These are phyloP conservation scores for Tetragnatha montana DNA, from an alignment of 2,888 invertebrate genomes.

Conservation along the genomic window DNA sequence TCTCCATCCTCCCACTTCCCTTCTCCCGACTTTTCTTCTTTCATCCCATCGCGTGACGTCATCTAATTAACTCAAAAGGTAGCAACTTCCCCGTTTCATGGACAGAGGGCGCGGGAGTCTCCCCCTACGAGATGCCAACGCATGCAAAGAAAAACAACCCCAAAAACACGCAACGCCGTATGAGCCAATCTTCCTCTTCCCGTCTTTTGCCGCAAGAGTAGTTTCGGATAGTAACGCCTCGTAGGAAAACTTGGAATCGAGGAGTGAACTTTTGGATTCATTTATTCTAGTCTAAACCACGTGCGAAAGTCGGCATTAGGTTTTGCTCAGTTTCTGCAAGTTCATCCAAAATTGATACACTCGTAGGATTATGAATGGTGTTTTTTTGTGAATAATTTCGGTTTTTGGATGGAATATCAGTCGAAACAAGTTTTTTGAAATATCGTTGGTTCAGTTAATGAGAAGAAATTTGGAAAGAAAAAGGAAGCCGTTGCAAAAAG, in stretches of 20 bases:
- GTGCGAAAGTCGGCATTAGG: background rate
- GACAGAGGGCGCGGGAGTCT: constrained; percentile 40
- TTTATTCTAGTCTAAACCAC: constrained; percentile 10
- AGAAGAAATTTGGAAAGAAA: no score
- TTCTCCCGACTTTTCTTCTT: background rate
- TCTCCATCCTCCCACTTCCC: background rate
- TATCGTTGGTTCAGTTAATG: no score
- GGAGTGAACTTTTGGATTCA: constrained; percentile 27
- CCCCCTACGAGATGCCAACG: constrained; percentile 29
- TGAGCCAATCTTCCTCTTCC: constrained; percentile 38
- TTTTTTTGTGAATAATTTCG: no score
- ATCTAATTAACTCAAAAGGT: background rate
- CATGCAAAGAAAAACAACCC: constrained; percentile 35
- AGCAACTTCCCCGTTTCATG: background rate
- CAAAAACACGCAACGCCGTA: constrained; percentile 6
- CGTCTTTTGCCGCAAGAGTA: constrained; percentile 46
- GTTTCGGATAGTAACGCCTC: constrained; percentile 33
- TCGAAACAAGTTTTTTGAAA: no score
- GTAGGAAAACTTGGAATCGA: constrained; percentile 19
- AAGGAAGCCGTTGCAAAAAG: no score
- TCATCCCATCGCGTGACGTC: background rate
- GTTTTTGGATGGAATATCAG: no score
- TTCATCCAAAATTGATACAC: no score
- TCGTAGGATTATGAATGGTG: no score
- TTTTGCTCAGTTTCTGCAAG: no score